Percentiles rank a stretch among this genome's conserved stretches.
Conservation (phyloP, 2,888 invertebrate species). For the Limnephilus auricula region DNA sequence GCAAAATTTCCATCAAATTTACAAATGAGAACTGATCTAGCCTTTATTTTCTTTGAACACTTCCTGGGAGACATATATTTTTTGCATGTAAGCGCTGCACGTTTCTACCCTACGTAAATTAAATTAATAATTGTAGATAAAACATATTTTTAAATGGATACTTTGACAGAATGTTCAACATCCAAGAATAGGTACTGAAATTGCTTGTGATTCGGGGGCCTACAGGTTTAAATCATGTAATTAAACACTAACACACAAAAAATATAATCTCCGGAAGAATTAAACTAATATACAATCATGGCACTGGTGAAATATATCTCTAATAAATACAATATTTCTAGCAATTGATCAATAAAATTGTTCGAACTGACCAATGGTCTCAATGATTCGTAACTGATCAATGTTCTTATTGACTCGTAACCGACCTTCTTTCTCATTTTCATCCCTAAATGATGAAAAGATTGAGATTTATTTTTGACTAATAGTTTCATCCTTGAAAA, state of each 20-base stretch:
- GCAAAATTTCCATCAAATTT: slow-evolving; percentile 2
- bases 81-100: background rate
- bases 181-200: background rate
- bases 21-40: slow-evolving; percentile 2
- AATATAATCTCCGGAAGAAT: background rate
- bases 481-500: too few species aligned
- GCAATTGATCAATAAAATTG: background rate
- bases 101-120: background rate
- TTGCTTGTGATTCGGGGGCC: background rate
- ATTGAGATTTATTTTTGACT: background rate
- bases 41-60: slow-evolving; percentile 2
- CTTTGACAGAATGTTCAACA: background rate
- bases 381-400: background rate
- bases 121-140: background rate
- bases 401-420: background rate
- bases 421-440: too few species aligned
- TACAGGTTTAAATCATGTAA: background rate
- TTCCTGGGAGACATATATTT: background rate
- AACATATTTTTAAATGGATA: background rate
- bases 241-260: background rate
- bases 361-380: background rate
- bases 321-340: background rate
- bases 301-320: slow-evolving; percentile 2
- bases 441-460: too few species aligned
- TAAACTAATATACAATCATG: slow-evolving; percentile 2